Base-by-base conservation (phyloP, 2,888 invertebrate species). In the Furcula furcula region DNA sequence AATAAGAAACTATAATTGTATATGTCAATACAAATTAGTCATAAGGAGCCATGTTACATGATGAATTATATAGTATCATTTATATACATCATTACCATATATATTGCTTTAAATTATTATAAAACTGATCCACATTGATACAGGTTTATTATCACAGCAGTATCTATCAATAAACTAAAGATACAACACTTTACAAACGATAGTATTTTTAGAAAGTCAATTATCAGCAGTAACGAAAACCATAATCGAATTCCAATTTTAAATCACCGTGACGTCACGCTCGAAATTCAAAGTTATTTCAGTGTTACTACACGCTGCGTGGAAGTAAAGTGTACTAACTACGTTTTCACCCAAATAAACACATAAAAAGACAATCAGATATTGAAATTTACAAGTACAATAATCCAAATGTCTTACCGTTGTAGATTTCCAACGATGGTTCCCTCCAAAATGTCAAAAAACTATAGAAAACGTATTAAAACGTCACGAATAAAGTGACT, bases 391-490 rank as follows among this genome's bases (percentile, higher is more conserved):
- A 14, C 15, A 25, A 19, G 18, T 40, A 33, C 27, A 38, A 37
- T 32, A 14, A 14, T 28, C 32, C 23, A 22, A 41, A 40, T 37
- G 32, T 36, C n/a, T 79, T 65, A 86, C 85, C 76, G 49, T 76
- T 34, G 42, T 56, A 46, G 54, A 38, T 58, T 66, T 52, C 57
- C 64, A 59, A 56, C 55, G 59, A 58, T 61, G 66, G 56, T 60
- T 55, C 55, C 67, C 65, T 69, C 61, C 55, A 67, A 70, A 77
- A 76, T 72, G 65, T 71, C 70, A 69, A 76, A 76, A 77, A 74
- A 74, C 75, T 65, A 65, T 65, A 62, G 70, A 72, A 61, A 83
- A 73, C 73, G 66, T 67, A 76, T 76, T 73, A 76, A 70, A 77
- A 76, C 76, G 76, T 73, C 76, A 73, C 76, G 64, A 76, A 68